Evolutionary conservation across 2,888 invertebrate genomes (phyloP).

Genomic region (Hydriomena furcata): DNA sequence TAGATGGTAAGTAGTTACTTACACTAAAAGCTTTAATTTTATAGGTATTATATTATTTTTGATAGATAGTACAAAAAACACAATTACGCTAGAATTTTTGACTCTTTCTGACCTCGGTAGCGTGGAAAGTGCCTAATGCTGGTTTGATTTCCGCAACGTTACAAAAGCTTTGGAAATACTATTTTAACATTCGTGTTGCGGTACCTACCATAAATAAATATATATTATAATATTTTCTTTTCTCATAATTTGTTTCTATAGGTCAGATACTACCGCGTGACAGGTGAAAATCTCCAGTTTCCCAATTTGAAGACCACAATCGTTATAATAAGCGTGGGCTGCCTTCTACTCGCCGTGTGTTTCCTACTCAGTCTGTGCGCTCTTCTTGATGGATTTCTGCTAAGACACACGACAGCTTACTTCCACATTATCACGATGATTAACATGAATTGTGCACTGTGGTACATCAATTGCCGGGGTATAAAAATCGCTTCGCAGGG

Average conservation of each 20-base stretch:
- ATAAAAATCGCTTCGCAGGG: conserved; percentile 85
- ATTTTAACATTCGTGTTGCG: too few species aligned
- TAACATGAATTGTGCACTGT: conserved; percentile 88
- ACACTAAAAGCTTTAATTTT: too few species aligned
- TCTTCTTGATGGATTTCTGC: conserved; percentile 85
- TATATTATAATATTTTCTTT: neutral
- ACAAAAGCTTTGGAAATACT: too few species aligned
- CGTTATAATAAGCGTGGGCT: conserved; percentile 85
- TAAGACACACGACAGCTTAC: conserved; percentile 85
- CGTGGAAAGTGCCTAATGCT: too few species aligned
- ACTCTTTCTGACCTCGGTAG: too few species aligned
- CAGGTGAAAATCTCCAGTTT: conserved; percentile 85
- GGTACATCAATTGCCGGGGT: conserved; percentile 88
- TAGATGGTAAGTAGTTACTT: too few species aligned
- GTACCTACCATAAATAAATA: too few species aligned
- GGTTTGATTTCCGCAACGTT: too few species aligned
- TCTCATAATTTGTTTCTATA: conserved; percentile 34
- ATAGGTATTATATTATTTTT: too few species aligned
- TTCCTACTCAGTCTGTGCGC: conserved; percentile 85
- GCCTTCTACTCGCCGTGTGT: conserved; percentile 83
- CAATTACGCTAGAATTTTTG: too few species aligned
- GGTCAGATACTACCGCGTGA: conserved; percentile 82
- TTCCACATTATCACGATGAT: conserved; percentile 88
- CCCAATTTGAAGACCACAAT: conserved; percentile 84
- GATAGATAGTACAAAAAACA: too few species aligned